Conservation (phyloP, 1,140 invertebrate genomes). For the Magallana angulata region DNA sequence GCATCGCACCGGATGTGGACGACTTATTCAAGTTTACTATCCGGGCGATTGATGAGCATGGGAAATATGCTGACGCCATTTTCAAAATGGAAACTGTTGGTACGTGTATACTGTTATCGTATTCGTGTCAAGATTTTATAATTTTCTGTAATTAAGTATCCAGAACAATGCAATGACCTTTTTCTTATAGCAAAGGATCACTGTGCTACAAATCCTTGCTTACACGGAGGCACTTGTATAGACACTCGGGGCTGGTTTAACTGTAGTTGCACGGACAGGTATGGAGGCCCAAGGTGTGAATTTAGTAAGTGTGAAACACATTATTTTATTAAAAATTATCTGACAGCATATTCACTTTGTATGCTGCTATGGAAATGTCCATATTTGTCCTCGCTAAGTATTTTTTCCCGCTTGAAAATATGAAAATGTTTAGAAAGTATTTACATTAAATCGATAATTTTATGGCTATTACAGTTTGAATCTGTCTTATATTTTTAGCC, state of each 20-base stretch:
- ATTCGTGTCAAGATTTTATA: no score
- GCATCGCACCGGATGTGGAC: slow-evolving; percentile 58
- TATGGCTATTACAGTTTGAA: no score
- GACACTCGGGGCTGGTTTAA: slow-evolving; percentile 47
- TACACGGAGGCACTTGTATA: slow-evolving; percentile 50
- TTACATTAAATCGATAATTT: no score
- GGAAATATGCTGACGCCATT: slow-evolving; percentile 61
- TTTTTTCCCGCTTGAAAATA: no score
- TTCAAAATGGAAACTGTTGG: slow-evolving; percentile 62
- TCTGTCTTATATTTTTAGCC: slow-evolving; percentile 10
- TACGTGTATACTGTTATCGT: background rate
- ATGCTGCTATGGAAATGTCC: no score
- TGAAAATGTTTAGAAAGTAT: no score
- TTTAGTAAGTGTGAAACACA: slow-evolving; percentile 38
- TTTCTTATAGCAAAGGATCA: slow-evolving; percentile 52
- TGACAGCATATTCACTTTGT: no score
- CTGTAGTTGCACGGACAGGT: slow-evolving; percentile 50
- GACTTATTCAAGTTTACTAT: slow-evolving; percentile 58
- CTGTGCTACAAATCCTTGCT: slow-evolving; percentile 55
- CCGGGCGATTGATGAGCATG: slow-evolving; percentile 55
- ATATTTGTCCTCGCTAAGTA: no score
- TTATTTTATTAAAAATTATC: no score
- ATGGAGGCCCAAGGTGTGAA: slow-evolving; percentile 57
- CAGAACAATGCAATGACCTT: no score
- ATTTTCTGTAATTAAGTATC: no score